Base-by-base conservation (phyloP, 2,797 vertebrate species). In the Syngnathus rostellatus region DNA sequence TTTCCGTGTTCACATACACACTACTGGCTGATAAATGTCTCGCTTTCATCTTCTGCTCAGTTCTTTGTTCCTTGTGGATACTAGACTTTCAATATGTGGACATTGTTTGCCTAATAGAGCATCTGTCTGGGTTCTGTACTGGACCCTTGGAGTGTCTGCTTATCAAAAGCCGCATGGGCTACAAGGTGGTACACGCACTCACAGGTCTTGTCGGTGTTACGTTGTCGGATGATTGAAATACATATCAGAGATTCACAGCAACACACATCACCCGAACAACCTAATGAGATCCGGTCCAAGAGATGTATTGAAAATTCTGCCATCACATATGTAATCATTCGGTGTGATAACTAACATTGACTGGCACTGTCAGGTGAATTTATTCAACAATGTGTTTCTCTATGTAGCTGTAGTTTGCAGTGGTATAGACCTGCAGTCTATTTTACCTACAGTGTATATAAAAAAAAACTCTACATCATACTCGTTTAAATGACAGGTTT, bases 31-130 rank as follows among this genome's bases (percentile, higher is more conserved):
- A 86, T 88, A 87, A 89, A 85, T 70, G 71, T 66, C 48, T 60
- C 6, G 19, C 81, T 83, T 91, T 87, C 76, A 85, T 82, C 81
- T 72, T 77, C 78, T 74, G 74, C 75, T 81, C 69, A 45, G n/a
- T 45, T 81, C 81, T 85, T 85, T 83, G 78, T 83, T 85, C 68
- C 78, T 75, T 63, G 82, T 37, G 67, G 84, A 83, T 88, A 85
- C 81, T 83, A 81, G 70, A 68, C 64, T 82, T 65, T 73, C 77
- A 74, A 79, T 78, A 76, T 80, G 73, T 83, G 73, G 70, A 72
- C 71, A 72, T 77, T 82, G 84, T 82, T 72, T 76, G 77, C 73
- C 78, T 78, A 77, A 78, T 71, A 77, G 69, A 75, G 37, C 48
- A 65, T 82, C 11, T 19, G 65, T 40, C 31, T 51, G 66, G 69